Base-by-base conservation (phyloP, 2,888 invertebrate genomes). In the Limnephilus marmoratus region DNA sequence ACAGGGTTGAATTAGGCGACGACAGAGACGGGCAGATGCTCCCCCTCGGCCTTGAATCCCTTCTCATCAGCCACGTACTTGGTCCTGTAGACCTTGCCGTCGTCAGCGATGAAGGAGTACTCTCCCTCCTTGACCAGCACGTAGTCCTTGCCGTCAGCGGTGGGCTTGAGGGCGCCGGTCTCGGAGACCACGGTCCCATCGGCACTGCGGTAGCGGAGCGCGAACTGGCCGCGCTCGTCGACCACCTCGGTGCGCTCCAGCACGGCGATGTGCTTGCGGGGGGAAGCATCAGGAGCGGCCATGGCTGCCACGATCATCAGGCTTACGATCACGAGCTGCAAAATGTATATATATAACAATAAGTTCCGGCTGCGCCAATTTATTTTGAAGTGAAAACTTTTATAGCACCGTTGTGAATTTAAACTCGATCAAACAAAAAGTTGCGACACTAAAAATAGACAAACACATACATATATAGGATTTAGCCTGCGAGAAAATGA, bases 171-270 rank as follows among this genome's bases (percentile, higher is more conserved):
- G 87, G 91, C 93, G 81, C 93, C 93, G 37, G 90, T 88, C 90
- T 93, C 93, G n/a, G 68, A 34, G 91, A 93, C 68, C 4, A 86
- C 82, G 83, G 92, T 93, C 24, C 93, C 93, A 82, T 93, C 93
- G 13, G 81, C 93, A 83, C 89, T 91, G 90, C 90, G 85, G 90
- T 93, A 93, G 18, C 93, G 81, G 37, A 93, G 90, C 34, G 93
- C 91, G 90, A 91, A 93, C 91, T 93, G 93, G n/a, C 93, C 93
- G 18, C 87, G 91, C 37, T 91, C 93, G 88, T 93, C 93, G 89
- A 88, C 90, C 81, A 86, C 90, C 81, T 93, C 93, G 34, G 92
- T 93, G 45, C 93, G 83, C 91, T 93, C 93, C 85, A 93, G 88
- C 53, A 93, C 93, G n/a, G 93, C 90, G 81, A 93, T 90, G 85